Percentiles rank a stretch among this genome's conserved stretches.
These are phyloP conservation scores for Saiga tatarica DNA, from an alignment of 2,113 vertebrate genomes.

Conservation along the genomic window DNA sequence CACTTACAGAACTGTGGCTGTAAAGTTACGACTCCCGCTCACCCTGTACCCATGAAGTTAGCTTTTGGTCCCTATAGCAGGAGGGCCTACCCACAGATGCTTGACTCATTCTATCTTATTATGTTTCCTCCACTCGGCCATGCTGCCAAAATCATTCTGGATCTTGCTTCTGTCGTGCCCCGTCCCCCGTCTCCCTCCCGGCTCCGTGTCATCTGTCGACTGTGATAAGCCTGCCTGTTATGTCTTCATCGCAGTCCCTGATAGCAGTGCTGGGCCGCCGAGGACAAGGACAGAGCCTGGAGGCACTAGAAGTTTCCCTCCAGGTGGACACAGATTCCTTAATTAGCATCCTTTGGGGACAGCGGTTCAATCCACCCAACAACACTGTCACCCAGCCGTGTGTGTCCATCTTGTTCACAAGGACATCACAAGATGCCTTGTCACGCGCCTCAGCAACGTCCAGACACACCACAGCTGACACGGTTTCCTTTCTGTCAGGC, in stretches of 20 bases:
- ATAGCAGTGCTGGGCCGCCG: not conserved
- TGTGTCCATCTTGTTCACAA: slow-evolving; percentile 50
- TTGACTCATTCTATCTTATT: slow-evolving; percentile 46
- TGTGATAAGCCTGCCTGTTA: slow-evolving; percentile 47
- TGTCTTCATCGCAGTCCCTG: slow-evolving; percentile 37
- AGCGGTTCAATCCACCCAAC: slow-evolving; percentile 25
- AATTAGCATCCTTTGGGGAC: slow-evolving; percentile 48
- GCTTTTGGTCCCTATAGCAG: not conserved
- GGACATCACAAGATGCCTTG: not conserved
- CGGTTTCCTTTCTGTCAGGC: not conserved
- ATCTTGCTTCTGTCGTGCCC: slow-evolving; percentile 22
- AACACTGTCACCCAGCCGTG: not conserved
- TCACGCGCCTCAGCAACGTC: not conserved
- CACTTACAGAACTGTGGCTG: not conserved
- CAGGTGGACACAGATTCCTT: slow-evolving; percentile 42
- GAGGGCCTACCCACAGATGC: not conserved
- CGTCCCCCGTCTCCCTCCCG: not conserved
- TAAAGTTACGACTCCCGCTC: too few relatives aligned
- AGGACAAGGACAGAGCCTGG: slow-evolving; percentile 24
- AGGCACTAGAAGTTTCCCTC: slow-evolving; percentile 46
- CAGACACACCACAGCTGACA: not conserved
- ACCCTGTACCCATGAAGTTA: not conserved
- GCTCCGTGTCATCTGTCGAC: not conserved
- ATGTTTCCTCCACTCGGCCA: slow-evolving; percentile 36
- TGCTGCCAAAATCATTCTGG: slow-evolving; percentile 66